Conservation (phyloP, 2,888 invertebrate species). For the Diarsia rubi region DNA sequence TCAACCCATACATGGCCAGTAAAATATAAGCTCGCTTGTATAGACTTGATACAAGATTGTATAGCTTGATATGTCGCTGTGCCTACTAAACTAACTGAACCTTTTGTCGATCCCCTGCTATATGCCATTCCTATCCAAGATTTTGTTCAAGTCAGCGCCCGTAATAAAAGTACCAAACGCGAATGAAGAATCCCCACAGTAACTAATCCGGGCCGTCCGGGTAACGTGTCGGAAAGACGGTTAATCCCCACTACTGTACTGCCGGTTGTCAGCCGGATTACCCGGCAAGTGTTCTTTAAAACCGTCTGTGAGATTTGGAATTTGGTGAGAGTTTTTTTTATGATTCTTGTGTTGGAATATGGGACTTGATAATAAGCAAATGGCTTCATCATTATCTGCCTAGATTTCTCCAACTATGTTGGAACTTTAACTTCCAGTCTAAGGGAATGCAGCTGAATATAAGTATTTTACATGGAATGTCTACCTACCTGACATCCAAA, state of each 20-base stretch:
- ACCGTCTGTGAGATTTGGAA: slow-evolving; percentile 29
- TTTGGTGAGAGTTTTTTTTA: background rate
- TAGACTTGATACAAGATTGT: background rate
- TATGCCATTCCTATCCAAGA: slow-evolving; percentile 19
- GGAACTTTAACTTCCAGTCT: too few species aligned
- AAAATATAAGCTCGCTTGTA: background rate
- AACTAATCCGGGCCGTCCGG: slow-evolving; percentile 54
- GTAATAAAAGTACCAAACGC: slow-evolving; percentile 52
- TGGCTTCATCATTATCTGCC: too few species aligned
- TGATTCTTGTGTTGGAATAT: background rate
- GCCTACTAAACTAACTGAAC: background rate
- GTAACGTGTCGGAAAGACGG: slow-evolving; percentile 50
- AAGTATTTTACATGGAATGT: too few species aligned
- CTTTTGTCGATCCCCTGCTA: slow-evolving; percentile 1
- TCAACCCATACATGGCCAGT: background rate
- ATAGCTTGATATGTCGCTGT: background rate
- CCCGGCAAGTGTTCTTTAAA: slow-evolving; percentile 53
- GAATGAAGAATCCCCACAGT: slow-evolving; percentile 49
- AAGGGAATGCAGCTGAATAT: too few species aligned
- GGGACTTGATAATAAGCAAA: too few species aligned
- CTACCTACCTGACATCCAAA: too few species aligned
- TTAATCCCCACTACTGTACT: slow-evolving; percentile 57
- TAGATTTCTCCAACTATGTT: too few species aligned
- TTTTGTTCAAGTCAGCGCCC: slow-evolving; percentile 52
- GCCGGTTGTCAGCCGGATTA: slow-evolving; percentile 51